Evolutionary conservation across 2,797 vertebrate species (phyloP).

Genomic region (Alfaro cultratus): DNA sequence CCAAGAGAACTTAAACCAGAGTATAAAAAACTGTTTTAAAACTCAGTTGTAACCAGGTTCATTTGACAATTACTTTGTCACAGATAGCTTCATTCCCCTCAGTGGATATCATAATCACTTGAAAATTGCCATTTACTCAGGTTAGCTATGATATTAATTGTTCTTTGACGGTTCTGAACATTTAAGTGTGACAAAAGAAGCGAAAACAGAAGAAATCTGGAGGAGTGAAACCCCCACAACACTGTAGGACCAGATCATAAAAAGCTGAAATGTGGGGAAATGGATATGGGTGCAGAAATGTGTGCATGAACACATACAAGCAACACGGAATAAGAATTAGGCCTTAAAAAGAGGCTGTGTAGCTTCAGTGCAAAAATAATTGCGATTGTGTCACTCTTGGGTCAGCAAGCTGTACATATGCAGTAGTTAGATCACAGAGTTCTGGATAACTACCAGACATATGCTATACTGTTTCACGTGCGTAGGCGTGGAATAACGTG

Average conservation of each 20-base stretch:
- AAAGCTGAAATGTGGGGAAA: not conserved
- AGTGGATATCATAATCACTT: not conserved
- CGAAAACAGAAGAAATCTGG: not conserved
- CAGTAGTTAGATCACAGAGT: conserved; percentile 20
- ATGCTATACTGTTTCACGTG: conserved; percentile 53
- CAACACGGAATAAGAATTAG: not conserved
- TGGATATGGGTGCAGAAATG: not conserved
- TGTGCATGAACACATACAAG: not conserved
- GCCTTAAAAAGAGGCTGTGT: not conserved
- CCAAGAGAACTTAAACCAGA: not conserved
- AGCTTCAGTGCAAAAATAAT: not conserved
- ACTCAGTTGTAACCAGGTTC: not conserved
- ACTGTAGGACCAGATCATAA: not conserved
- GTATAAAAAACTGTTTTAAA: not conserved
- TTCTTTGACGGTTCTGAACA: not conserved
- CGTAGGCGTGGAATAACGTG: conserved; percentile 55
- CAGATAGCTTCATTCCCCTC: not conserved
- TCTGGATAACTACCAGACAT: conserved; percentile 60
- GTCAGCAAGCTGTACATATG: not conserved
- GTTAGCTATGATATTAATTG: not conserved
- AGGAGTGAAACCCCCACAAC: not conserved
- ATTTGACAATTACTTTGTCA: not conserved
- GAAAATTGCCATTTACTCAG: not conserved
- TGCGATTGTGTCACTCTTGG: not conserved
- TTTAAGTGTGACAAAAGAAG: not conserved